phyloP scores from a whole-genome alignment of 2,888 invertebrate genomes.

The Drosophila heteroneura region DNA sequence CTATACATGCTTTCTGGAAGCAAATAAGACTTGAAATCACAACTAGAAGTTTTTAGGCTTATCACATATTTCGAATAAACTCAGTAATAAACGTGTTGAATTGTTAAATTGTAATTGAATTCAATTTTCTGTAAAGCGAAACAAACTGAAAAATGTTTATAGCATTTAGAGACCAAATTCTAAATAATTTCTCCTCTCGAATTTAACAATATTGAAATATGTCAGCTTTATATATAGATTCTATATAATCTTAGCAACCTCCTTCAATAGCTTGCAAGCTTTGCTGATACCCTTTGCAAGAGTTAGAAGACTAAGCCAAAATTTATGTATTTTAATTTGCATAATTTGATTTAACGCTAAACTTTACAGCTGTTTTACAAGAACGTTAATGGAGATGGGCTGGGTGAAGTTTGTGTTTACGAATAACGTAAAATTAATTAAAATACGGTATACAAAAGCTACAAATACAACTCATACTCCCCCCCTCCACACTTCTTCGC shows the following conservation, averaged over 20 bases:
- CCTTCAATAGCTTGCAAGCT: too few species aligned
- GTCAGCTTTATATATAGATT: not conserved
- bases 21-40: too few species aligned
- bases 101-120: too few species aligned
- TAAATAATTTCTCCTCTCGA: too few species aligned
- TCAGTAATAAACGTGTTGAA: too few species aligned
- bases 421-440: conserved; percentile 66
- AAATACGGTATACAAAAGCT: conserved; percentile 32
- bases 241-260: not conserved
- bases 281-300: not conserved
- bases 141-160: too few species aligned
- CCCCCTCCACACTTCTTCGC: not conserved
- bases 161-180: too few species aligned
- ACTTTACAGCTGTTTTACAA: conserved; percentile 47
- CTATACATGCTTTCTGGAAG: too few species aligned
- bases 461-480: conserved; percentile 1
- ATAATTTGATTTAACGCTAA: conserved; percentile 67
- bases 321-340: conserved; percentile 51
- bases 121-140: too few species aligned
- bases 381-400: not conserved
- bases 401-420: conserved; percentile 29
- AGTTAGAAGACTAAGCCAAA: not conserved
- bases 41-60: too few species aligned
- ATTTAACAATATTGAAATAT: not conserved
- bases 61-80: too few species aligned